Base-by-base conservation (phyloP, 1,140 invertebrate species). In the Ceratosolen solmsi region DNA sequence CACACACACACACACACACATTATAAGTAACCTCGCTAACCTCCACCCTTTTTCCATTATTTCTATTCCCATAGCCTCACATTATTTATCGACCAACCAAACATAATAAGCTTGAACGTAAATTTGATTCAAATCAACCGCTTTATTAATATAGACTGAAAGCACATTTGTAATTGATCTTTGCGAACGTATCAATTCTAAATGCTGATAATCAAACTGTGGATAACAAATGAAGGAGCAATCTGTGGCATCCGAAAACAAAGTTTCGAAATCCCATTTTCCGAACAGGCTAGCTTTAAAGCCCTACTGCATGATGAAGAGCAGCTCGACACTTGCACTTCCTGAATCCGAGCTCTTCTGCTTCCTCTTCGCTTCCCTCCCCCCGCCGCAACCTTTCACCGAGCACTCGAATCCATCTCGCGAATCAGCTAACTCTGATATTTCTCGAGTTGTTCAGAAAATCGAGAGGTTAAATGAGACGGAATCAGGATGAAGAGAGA, bases 201-300 rank as follows among this genome's bases (percentile, higher is more conserved):
- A 63, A 33, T 17, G 2, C 1, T 63, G 1, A 33, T 17, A 30
- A 17, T 17, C 9, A 63, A 33, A 63, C n/a, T n/a, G n/a, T n/a
- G n/a, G 60, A 25, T 11, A 22, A 49, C 41, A 41, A 17, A 0
- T 27, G 41, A 1, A 27, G 41, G 36, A 17, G 70, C 41, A 38
- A 71, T 41, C 22, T 36, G 22, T 25, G 25, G 68, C 7, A 46
- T 5, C 20, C 13, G 15, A 72, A 79, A 72, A 72, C 78, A 72
- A 79, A 79, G 78, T 79, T 79, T 72, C 78, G 78, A 72, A 72
- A 79, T 79, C 54, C 51, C 68, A 72, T 79, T 79, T 79, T 79
- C 51, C 51, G 51, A 46, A 60, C 74, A 27, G 56, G 17, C n/a
- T 65, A 41, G 38, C 56, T 65, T 65, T 56, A 15, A 77, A 77